Conservation (phyloP, 2,888 invertebrate genomes). For the Epinotia demarniana region DNA sequence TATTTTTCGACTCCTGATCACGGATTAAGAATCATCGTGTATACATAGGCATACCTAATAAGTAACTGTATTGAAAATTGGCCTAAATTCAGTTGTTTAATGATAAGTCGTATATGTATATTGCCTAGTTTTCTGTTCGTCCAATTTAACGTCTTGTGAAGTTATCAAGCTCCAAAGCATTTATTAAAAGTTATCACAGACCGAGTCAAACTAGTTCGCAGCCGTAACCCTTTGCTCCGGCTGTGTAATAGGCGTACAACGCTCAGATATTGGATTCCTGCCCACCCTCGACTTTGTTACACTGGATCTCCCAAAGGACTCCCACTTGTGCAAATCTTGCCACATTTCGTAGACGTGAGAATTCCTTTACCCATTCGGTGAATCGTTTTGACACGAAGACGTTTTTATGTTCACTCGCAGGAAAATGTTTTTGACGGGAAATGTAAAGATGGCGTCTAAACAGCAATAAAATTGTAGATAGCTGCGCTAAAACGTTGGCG, state of each 20-base stretch:
- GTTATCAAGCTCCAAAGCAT: slow-evolving; percentile 7
- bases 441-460: slow-evolving; percentile 55
- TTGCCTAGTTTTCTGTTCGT: background rate
- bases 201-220: slow-evolving; percentile 25
- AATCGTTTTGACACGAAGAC: slow-evolving; percentile 64
- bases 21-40: too few relatives aligned
- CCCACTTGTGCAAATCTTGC: slow-evolving; percentile 66
- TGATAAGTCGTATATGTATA: slow-evolving; percentile 1
- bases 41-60: too few relatives aligned
- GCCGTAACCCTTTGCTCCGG: slow-evolving; percentile 29
- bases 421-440: slow-evolving; percentile 60
- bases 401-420: slow-evolving; percentile 67
- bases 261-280: slow-evolving; percentile 57
- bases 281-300: slow-evolving; percentile 45
- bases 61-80: too few relatives aligned
- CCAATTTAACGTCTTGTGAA: background rate
- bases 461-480: slow-evolving; percentile 48
- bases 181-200: slow-evolving; percentile 33
- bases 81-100: background rate
- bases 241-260: slow-evolving; percentile 38
- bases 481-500: slow-evolving; percentile 35
- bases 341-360: slow-evolving; percentile 62
- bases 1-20: too few relatives aligned
- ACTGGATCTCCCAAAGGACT: slow-evolving; percentile 55
- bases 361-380: slow-evolving; percentile 61